phyloP scores from a whole-genome alignment of 2,888 invertebrate species.

The Strigamia maritima region DNA sequence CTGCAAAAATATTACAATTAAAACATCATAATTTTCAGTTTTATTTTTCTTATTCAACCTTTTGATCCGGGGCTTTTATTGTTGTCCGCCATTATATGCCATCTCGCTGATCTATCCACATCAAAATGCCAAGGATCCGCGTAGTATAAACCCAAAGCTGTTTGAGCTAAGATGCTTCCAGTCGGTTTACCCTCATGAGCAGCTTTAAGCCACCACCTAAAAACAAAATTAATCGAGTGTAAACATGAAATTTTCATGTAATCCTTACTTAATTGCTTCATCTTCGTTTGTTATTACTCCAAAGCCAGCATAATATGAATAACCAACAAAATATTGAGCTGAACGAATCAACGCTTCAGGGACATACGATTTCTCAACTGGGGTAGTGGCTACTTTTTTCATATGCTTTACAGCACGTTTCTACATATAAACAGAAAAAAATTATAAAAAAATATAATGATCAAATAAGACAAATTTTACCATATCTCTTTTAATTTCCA shows the following conservation, averaged over 20 bases:
- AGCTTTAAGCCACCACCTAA: constrained; percentile 33
- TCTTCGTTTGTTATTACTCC: constrained; percentile 22
- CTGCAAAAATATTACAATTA: constrained; percentile 19
- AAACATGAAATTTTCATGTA: not conserved
- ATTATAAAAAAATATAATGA: not conserved
- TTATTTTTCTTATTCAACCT: not conserved
- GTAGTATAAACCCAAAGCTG: constrained; percentile 21
- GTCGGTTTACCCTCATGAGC: not conserved
- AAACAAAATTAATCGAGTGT: not conserved
- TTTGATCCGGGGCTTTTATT: not conserved
- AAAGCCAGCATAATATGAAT: constrained; percentile 17
- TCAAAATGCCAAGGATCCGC: constrained; percentile 27
- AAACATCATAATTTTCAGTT: not conserved
- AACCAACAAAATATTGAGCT: constrained; percentile 25
- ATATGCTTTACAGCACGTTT: constrained; percentile 25
- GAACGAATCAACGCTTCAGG: constrained; percentile 6
- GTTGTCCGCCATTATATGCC: not conserved
- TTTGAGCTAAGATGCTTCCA: constrained; percentile 26
- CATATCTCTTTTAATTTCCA: constrained; percentile 14
- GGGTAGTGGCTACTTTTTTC: not conserved
- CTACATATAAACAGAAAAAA: not conserved
- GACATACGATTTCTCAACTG: not conserved
- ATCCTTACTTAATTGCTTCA: constrained; percentile 4
- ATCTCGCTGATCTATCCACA: not conserved
- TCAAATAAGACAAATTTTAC: not conserved